Conservation (phyloP, 2,797 vertebrate species). For the Eulemur rubriventer region DNA sequence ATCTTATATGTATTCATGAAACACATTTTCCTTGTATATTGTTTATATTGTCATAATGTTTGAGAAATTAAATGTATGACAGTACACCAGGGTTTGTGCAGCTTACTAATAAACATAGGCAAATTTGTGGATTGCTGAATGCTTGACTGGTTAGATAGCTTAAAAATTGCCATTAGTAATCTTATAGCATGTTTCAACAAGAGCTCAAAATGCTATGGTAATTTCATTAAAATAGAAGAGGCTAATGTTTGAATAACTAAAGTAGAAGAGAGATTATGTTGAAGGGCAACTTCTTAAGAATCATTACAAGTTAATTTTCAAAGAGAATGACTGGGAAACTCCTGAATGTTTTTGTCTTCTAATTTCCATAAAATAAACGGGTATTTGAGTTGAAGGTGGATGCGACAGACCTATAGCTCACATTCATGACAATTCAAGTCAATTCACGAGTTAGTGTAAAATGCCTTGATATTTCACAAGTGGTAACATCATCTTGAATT, state of each 20-base stretch:
- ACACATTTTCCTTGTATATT: conserved; percentile 55
- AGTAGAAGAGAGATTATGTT: conserved; percentile 60
- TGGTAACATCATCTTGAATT: background rate
- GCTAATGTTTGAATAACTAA: conserved; percentile 72
- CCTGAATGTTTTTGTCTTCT: background rate
- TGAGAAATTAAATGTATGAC: conserved; percentile 61
- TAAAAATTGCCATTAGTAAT: conserved; percentile 73
- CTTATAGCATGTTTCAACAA: conserved; percentile 49
- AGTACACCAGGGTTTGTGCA: conserved; percentile 23
- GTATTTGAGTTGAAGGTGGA: background rate
- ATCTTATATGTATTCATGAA: conserved; percentile 54
- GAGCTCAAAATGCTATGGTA: conserved; percentile 56
- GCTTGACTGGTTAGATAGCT: conserved; percentile 72
- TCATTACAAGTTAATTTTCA: conserved; percentile 70
- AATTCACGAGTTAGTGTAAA: background rate
- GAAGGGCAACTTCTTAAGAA: conserved; percentile 61
- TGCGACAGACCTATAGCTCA: background rate
- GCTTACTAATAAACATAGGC: conserved; percentile 67
- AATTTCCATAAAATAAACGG: background rate
- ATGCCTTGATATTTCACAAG: background rate
- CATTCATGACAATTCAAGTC: background rate
- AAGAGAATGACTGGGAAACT: conserved; percentile 28
- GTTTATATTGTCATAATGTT: conserved; percentile 56
- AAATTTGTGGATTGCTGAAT: conserved; percentile 63
- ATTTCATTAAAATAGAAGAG: conserved; percentile 71